Base-by-base conservation (phyloP, 64 coral and sea anemone genomes). In the Orbicella faveolata region DNA sequence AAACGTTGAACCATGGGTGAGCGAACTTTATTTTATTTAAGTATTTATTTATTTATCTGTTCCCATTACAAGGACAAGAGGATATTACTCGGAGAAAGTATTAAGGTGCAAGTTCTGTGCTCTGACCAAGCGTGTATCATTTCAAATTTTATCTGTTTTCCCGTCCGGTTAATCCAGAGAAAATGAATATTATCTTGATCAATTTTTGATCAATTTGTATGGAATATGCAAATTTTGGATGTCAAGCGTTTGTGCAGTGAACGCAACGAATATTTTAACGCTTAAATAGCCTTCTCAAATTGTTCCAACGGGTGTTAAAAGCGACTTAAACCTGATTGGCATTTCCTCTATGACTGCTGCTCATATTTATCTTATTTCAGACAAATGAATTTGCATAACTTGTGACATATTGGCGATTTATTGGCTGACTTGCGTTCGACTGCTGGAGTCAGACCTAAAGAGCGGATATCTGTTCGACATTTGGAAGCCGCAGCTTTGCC, bases 191-290 rank as follows among this genome's bases (percentile, higher is more conserved):
- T 67, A 67, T 70, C 21, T 70, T 25, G 3, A 7, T 67, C 78
- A 59, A 80, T 61, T 59, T 41, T 57, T 10, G 1, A 57, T 57
- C 54, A 59, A 59, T 59, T 59, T 59, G 55, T 59, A 81, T 9
- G 59, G 25, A 15, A 63, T 81, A 81, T 81, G 79, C 79, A 81
- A 81, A 81, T 81, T 33, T 36, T 9, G n/a, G 15, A 81, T 35
- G 12, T 63, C 2, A 70, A 23, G 67, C 21, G 21, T 70, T 12
- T 63, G 54, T 30, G 54, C 15, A 63, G 4, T 2, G 25, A 70
- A 70, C 25, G 10, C 25, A 8, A 70, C 21, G 9, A 70, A 26
- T 26, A 9, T 70, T 20, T 70, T 70, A 7, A 23, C 44, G n/a
- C 30, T 70, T n/a, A 70, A 70, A 11, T 70, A 23, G 67, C 67